Evolutionary conservation across 1,140 invertebrate species (phyloP).

Genomic region (Sminthurides bifidus): DNA sequence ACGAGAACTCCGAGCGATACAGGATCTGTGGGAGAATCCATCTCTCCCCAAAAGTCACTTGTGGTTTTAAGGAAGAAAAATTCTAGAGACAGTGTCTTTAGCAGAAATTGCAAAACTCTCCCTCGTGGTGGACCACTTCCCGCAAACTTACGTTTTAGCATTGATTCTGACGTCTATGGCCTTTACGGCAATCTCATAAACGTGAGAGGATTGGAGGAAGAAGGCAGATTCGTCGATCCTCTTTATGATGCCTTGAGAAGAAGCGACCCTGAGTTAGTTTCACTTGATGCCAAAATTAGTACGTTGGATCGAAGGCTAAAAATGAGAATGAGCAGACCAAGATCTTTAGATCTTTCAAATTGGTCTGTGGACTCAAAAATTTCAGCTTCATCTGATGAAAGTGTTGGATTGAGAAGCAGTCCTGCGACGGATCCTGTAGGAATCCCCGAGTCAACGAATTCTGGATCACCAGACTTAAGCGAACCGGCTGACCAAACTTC

Average conservation of each 20-base stretch:
- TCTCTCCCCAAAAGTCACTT: slow-evolving; percentile 19
- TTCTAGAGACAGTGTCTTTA: slow-evolving; percentile 33
- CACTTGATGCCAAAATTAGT: slow-evolving; percentile 60
- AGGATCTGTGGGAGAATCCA: slow-evolving; percentile 8
- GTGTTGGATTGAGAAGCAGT: slow-evolving; percentile 39
- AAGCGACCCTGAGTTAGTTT: slow-evolving; percentile 67
- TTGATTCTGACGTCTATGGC: slow-evolving; percentile 68
- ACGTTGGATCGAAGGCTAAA: slow-evolving; percentile 62
- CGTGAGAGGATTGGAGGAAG: slow-evolving; percentile 71
- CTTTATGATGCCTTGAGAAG: slow-evolving; percentile 60
- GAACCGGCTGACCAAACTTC: slow-evolving; percentile 11
- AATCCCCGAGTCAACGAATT: slow-evolving; percentile 2
- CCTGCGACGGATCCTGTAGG: slow-evolving; percentile 38
- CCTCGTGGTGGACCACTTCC: slow-evolving; percentile 51
- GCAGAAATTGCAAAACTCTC: slow-evolving; percentile 61
- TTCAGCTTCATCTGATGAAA: slow-evolving; percentile 67
- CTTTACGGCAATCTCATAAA: slow-evolving; percentile 81
- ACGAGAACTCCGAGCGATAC: slow-evolving; percentile 6
- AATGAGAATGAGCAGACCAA: slow-evolving; percentile 64
- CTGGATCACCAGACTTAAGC: slow-evolving; percentile 1
- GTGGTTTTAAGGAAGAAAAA: slow-evolving; percentile 31
- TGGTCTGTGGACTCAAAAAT: slow-evolving; percentile 77
- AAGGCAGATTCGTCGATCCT: slow-evolving; percentile 52
- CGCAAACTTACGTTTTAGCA: slow-evolving; percentile 35
- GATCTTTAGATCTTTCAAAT: slow-evolving; percentile 66